Percentiles rank a stretch among this genome's conserved stretches.
These are phyloP conservation scores for Barnardius zonarius DNA, from an alignment of 2,113 vertebrate genomes.

Conservation along the genomic window DNA sequence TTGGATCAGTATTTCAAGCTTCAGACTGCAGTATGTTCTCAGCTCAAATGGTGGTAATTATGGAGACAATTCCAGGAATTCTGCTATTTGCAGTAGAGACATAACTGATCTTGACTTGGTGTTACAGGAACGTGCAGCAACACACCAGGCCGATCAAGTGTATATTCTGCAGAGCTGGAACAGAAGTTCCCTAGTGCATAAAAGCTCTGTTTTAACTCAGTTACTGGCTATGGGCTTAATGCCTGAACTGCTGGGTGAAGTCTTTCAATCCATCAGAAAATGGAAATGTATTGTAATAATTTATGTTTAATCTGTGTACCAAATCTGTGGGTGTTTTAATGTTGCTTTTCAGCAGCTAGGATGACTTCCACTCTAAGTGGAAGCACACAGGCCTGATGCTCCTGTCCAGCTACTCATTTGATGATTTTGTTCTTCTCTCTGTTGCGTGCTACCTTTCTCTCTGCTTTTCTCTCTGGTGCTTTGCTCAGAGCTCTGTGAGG, in stretches of 20 bases:
- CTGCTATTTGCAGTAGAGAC: background rate
- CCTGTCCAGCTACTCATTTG: background rate
- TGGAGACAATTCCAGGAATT: background rate
- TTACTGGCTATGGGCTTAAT: background rate
- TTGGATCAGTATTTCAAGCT: background rate
- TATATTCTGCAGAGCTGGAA: background rate
- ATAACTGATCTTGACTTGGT: background rate
- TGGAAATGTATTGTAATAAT: background rate
- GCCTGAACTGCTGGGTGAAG: background rate
- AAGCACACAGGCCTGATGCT: background rate
- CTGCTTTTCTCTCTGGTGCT: background rate
- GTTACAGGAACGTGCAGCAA: background rate
- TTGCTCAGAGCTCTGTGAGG: constrained; percentile 1
- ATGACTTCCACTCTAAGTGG: background rate
- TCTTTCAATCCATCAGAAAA: background rate
- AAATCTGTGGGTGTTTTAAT: background rate
- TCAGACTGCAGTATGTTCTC: background rate
- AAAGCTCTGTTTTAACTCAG: background rate
- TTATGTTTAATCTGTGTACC: fast-evolving
- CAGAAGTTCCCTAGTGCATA: background rate
- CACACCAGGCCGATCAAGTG: background rate
- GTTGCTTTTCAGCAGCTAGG: background rate
- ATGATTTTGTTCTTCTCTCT: background rate
- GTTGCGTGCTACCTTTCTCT: background rate
- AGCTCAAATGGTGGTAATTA: background rate